Evolutionary conservation across 2,888 invertebrate species (phyloP).

Genomic region (Pyrrhia umbra): DNA sequence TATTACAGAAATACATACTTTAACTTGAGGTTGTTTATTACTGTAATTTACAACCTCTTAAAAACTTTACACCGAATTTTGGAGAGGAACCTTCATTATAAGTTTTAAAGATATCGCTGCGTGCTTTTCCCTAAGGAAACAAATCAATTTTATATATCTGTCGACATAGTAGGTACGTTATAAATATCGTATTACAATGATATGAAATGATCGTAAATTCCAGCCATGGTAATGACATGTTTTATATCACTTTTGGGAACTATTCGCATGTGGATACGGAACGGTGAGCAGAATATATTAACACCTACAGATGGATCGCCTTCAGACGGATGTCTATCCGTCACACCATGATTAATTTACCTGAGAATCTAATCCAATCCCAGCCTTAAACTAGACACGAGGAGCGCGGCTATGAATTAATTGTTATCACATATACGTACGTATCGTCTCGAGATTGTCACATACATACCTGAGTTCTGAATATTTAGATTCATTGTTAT

Average conservation of each 20-base stretch:
- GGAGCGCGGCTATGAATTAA: constrained; percentile 54
- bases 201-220: constrained; percentile 6
- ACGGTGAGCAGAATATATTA: constrained; percentile 31
- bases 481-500: constrained; percentile 47
- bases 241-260: constrained; percentile 23
- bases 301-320: constrained; percentile 15
- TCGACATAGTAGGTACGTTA: constrained; percentile 30
- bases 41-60: constrained; percentile 57
- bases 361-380: constrained; percentile 51
- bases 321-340: constrained; percentile 28
- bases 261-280: constrained; percentile 16
- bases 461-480: constrained; percentile 25
- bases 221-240: constrained; percentile 7
- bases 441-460: constrained; percentile 21
- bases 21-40: constrained; percentile 43
- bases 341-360: constrained; percentile 53
- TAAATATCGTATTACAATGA: constrained; percentile 29
- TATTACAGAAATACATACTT: constrained; percentile 39
- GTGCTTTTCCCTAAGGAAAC: constrained; percentile 56
- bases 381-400: constrained; percentile 45
- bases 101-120: constrained; percentile 61
- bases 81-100: constrained; percentile 59
- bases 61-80: constrained; percentile 57
- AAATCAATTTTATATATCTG: constrained; percentile 56
- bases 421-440: constrained; percentile 44